phyloP scores from a whole-genome alignment of 1,140 invertebrate species.

The Magallana angulata region DNA sequence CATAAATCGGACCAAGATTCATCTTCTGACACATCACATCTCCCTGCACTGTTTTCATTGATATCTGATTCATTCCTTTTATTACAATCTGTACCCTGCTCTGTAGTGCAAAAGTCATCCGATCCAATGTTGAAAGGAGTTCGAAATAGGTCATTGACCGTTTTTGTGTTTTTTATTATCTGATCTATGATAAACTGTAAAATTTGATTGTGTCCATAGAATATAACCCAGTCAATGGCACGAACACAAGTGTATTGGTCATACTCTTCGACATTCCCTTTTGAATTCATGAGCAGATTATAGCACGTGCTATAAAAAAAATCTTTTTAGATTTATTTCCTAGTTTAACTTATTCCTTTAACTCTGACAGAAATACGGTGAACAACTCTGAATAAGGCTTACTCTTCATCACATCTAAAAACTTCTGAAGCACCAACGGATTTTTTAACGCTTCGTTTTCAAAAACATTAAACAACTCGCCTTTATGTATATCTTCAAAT shows the following conservation, averaged over 20 bases:
- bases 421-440: background rate
- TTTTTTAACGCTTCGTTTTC: background rate
- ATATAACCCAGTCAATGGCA: background rate
- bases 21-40: no score
- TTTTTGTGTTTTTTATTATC: background rate
- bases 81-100: no score
- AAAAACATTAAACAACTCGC: background rate
- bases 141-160: background rate
- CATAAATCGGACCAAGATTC: no score
- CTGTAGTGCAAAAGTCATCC: no score
- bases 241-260: background rate
- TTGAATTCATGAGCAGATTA: background rate
- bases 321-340: no score
- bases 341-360: no score
- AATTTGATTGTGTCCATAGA: background rate
- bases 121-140: background rate
- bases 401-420: background rate
- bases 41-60: no score
- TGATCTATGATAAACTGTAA: background rate
- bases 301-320: no score
- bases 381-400: background rate
- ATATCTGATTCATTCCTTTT: no score
- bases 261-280: accelerated
- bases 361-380: background rate
- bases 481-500: background rate